These are phyloP conservation scores for Oxytorus armatus DNA, from an alignment of 2,888 invertebrate genomes.

Conservation along the genomic window DNA sequence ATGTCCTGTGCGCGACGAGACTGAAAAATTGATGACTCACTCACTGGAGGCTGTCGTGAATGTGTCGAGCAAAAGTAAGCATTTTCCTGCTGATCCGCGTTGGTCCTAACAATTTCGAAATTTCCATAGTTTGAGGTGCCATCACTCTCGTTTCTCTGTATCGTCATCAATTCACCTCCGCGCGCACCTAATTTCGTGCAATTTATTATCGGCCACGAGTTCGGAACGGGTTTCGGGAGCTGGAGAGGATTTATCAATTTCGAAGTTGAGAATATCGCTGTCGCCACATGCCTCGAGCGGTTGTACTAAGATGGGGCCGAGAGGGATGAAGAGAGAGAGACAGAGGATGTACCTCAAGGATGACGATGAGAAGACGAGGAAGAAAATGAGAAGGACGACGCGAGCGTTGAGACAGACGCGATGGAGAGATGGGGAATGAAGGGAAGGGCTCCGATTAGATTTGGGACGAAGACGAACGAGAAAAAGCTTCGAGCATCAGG, in stretches of 20 bases:
- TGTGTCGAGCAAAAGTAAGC: no score
- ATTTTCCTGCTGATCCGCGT: no score
- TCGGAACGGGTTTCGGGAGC: not conserved
- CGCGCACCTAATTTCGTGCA: constrained; percentile 26
- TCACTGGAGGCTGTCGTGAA: no score
- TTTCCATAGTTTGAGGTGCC: no score
- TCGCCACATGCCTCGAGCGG: constrained; percentile 17
- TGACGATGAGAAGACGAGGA: constrained; percentile 43
- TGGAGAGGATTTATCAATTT: constrained; percentile 51
- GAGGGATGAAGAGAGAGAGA: not conserved
- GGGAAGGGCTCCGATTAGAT: constrained; percentile 65
- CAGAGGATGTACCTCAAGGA: not conserved
- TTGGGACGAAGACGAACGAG: constrained; percentile 60
- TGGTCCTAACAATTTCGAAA: no score
- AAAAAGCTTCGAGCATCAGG: constrained; percentile 53
- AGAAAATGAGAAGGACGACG: constrained; percentile 35
- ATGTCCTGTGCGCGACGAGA: no score
- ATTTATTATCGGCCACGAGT: constrained; percentile 32
- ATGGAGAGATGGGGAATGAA: no score
- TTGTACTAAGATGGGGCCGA: not conserved
- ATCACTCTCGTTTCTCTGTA: not conserved
- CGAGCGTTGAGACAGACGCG: constrained; percentile 13
- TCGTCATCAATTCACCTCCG: not conserved
- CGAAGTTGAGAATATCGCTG: constrained; percentile 38
- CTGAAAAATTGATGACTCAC: no score